These are phyloP conservation scores for Ceratina japonica DNA, from an alignment of 1,140 invertebrate genomes.

Conservation along the genomic window DNA sequence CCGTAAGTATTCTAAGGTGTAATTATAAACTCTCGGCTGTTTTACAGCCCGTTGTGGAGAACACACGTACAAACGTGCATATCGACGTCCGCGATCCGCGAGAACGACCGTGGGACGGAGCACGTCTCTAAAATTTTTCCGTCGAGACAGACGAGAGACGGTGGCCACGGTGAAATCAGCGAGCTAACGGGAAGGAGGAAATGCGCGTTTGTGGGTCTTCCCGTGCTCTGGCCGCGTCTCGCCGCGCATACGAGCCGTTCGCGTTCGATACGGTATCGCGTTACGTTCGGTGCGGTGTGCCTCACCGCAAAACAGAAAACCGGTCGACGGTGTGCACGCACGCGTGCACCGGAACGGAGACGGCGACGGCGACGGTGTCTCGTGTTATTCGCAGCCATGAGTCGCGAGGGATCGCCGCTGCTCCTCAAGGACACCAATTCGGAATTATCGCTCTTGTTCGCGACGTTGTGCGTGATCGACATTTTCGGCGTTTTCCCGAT, in stretches of 20 bases:
- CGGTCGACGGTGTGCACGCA: slow-evolving; percentile 59
- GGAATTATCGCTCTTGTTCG: slow-evolving; percentile 84
- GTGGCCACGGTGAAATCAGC: too few relatives aligned
- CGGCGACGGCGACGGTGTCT: background rate
- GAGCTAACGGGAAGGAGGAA: background rate
- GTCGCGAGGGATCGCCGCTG: slow-evolving; percentile 66
- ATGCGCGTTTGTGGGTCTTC: slow-evolving; percentile 66
- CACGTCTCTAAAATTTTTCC: background rate
- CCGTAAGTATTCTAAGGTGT: slow-evolving; percentile 27
- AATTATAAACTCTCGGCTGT: slow-evolving; percentile 26
- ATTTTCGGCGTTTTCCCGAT: slow-evolving; percentile 91
- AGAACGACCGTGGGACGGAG: background rate
- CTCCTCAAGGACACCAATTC: slow-evolving; percentile 60
- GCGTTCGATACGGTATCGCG: slow-evolving; percentile 68
- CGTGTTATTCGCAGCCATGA: slow-evolving; percentile 58
- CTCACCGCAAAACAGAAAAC: slow-evolving; percentile 56
- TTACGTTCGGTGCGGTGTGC: slow-evolving; percentile 62
- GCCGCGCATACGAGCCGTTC: slow-evolving; percentile 41
- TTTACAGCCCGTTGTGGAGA: too few relatives aligned
- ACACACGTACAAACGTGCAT: slow-evolving; percentile 32
- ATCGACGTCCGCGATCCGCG: too few relatives aligned
- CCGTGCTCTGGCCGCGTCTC: slow-evolving; percentile 10
- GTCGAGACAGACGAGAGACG: background rate
- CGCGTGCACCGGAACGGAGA: background rate
- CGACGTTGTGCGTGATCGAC: slow-evolving; percentile 87